Base-by-base conservation (phyloP, 1,140 invertebrate genomes). In the Hypsibius dujardini region DNA sequence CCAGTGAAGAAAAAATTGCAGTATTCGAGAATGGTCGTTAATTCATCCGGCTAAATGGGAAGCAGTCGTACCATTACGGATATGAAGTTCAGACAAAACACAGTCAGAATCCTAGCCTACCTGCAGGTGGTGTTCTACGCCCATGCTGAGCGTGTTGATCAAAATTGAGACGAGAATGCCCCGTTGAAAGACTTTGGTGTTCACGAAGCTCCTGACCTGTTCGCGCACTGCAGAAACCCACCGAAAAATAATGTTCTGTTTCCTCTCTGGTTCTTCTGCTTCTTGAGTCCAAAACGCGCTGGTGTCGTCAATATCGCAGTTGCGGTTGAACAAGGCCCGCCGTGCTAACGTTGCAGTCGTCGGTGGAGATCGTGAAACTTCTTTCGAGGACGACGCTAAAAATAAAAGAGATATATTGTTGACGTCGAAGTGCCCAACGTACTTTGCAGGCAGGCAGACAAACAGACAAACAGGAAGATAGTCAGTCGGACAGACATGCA, bases 81-180 rank as follows among this genome's bases (percentile, higher is more conserved):
- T 15, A 50, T 67, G 46, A 50, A 60, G 46, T 2, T 7, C 50
- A n/a, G 50, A 56, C 7, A 70, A 71, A 15, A 70, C 2, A 14
- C 59, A 59, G 59, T 72, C 69, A 69, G 70, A 71, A 47, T 42
- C 59, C 46, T 59, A 28, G 70, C 74, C 74, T 77, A 88, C 87
- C 84, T 90, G 89, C 78, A 97, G 88, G 78, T 99, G 95, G 79
- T 97, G 95, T 79, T 99, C 96, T 72, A 98, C 93, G 45, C 95
- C 96, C 96, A 99, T 99, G 74, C 90, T 95, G 40, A 98, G 83
- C 0, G 96, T 98, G 80, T 99, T 99, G 75, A 99, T 90, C 42
- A 99, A 83, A 78, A 99, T 99, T n/a, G 95, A 93, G 28, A 94
- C 77, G 15, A 99, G 83, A 72, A 99, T 99, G 46, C 88, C 92